Conservation (phyloP, 2,797 vertebrate species). For the Borostomias antarcticus region DNA sequence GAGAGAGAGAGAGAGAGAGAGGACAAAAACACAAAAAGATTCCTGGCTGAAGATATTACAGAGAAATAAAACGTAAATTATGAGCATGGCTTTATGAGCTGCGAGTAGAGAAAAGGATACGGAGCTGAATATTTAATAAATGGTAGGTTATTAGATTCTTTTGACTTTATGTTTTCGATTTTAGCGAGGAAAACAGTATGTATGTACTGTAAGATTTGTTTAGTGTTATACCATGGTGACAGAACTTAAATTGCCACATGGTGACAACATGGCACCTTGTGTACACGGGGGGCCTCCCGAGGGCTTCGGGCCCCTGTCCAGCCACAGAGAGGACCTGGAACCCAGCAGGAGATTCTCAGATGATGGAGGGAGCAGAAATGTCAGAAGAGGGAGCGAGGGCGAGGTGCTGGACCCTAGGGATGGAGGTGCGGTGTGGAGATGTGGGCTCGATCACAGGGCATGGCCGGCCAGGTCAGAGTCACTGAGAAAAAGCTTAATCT, state of each 20-base stretch:
- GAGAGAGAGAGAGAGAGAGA: not conserved
- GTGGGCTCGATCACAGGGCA: not conserved
- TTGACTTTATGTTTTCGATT: too few relatives aligned
- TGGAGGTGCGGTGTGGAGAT: not conserved
- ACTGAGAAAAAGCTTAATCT: conserved; percentile 3
- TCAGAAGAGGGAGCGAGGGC: not conserved
- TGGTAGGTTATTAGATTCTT: too few relatives aligned
- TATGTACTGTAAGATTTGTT: too few relatives aligned
- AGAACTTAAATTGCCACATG: not conserved
- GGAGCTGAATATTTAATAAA: too few relatives aligned
- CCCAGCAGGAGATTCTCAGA: not conserved
- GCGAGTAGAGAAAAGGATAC: not conserved
- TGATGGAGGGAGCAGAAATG: not conserved
- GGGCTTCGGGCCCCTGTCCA: not conserved
- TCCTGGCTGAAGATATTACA: conserved; percentile 73
- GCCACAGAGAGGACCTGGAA: not conserved
- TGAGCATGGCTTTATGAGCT: not conserved
- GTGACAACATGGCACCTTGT: not conserved
- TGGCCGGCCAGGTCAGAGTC: not conserved
- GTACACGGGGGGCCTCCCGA: not conserved
- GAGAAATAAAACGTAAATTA: conserved; percentile 61
- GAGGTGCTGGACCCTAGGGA: not conserved
- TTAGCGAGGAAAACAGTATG: too few relatives aligned
- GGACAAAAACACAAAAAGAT: conserved; percentile 24
- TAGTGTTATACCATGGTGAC: too few relatives aligned